Conservation (phyloP, 1,140 invertebrate species). For the Platyscapa corneri region DNA sequence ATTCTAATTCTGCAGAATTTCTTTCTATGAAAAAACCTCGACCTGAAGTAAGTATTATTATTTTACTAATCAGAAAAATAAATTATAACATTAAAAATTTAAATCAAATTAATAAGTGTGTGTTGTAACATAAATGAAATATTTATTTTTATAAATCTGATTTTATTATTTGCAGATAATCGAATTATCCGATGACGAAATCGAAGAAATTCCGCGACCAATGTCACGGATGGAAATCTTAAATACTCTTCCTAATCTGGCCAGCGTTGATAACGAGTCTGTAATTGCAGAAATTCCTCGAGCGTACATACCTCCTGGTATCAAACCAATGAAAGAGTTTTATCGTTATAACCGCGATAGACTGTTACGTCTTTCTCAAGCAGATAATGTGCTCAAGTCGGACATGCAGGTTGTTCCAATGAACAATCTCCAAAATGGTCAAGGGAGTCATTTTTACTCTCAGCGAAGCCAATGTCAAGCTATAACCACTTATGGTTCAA, state of each 20-base stretch:
- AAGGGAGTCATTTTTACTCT: constrained; percentile 40
- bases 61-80: constrained; percentile 2
- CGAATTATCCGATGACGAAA: constrained; percentile 71
- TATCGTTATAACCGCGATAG: constrained; percentile 62
- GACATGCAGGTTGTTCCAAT: constrained; percentile 11
- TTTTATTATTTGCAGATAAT: constrained; percentile 62
- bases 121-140: constrained; percentile 22
- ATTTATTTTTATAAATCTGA: background rate
- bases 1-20: background rate
- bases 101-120: background rate
- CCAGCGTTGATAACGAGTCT: constrained; percentile 46
- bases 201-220: constrained; percentile 64
- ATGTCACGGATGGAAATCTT: constrained; percentile 67
- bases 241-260: constrained; percentile 68
- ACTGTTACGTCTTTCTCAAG: constrained; percentile 52
- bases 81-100: constrained; percentile 23
- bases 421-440: constrained; percentile 19
- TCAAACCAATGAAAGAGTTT: constrained; percentile 62
- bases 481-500: constrained; percentile 6
- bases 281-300: constrained; percentile 38
- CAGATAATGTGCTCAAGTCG: constrained; percentile 35
- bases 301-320: constrained; percentile 63
- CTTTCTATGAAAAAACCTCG: constrained; percentile 57
- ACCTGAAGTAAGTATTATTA: constrained; percentile 60
- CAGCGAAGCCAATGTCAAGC: constrained; percentile 34